Evolutionary conservation across 2,888 invertebrate species (phyloP), one percentile per base, ranked within the genome.

Genomic region (Sarcophaga carnaria): DNA sequence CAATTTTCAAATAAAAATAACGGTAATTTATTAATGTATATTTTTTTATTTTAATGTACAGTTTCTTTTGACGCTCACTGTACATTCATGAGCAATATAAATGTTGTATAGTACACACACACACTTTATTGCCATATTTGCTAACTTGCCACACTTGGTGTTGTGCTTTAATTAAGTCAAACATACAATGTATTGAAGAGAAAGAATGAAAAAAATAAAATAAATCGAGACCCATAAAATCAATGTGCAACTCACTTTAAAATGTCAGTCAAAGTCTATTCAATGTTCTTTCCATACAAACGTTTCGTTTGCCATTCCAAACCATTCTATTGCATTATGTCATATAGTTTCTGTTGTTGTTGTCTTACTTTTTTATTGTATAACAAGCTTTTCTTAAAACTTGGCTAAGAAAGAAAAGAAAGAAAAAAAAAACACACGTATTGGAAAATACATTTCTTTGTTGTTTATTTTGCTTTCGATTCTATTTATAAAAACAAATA

Each of bases 151-250:
- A 82, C 84, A 87, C 79, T 87, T 79, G 87, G 84, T 70, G 69
- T 76, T 81, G 54, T 85, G 84, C 79, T 82, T 84, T 85, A 87
- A 84, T 87, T 84, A 87, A 84, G 81, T 76, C 79, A 87, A 87
- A 79, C 79, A 85, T 79, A 79, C 84, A 84, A 54, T 54, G 64
- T 84, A 60, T 76, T 45, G 14, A 47, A 59, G 10, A 14, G 37
- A 27, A 80, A 14, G 25, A n/a, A 67, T 1, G 6, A 37, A 37
- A 67, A 45, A 70, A 67, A 1, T 62, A 3, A 69, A 69, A 22
- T 11, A 62, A 80, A 27, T 37, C 27, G 25, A 20, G 11, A 54
- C 25, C 12, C 54, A 60, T 60, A 77, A 71, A 71, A 71, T 62
- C 70, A 20, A 71, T 63, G 70, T 64, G 80, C 79, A 80, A 69